phyloP scores from a whole-genome alignment of 2,797 vertebrate genomes.

The Enteromius treurensis region DNA sequence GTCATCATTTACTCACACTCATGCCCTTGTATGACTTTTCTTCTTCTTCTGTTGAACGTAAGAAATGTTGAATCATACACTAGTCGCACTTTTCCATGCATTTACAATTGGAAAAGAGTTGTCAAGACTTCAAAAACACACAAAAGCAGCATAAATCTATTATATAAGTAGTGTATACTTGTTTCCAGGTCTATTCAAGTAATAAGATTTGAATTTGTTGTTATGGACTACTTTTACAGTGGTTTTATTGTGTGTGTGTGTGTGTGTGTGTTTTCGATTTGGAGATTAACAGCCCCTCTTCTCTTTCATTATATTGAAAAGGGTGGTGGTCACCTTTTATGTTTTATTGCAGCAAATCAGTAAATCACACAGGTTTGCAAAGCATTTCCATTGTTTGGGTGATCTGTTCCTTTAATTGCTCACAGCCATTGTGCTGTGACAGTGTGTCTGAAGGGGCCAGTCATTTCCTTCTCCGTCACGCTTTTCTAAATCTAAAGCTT shows the following conservation, averaged over 20 bases:
- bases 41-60: background rate
- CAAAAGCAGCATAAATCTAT: background rate
- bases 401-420: slow-evolving; percentile 6
- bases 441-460: background rate
- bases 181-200: background rate
- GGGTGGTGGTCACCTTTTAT: slow-evolving; percentile 1
- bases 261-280: background rate
- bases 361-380: background rate
- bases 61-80: background rate
- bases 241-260: background rate
- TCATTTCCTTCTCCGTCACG: slow-evolving; percentile 19
- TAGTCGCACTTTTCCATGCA: background rate
- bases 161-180: background rate
- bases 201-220: background rate
- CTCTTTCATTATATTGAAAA: background rate
- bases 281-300: background rate
- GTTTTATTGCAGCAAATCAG: background rate
- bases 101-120: too few species aligned
- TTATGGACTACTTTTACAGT: background rate
- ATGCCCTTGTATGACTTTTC: background rate
- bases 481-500: slow-evolving; percentile 33
- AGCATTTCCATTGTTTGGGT: slow-evolving; percentile 13
- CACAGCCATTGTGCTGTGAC: slow-evolving; percentile 4
- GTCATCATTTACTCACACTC: background rate
- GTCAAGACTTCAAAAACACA: background rate